A percentile compares a stretch with the other conserved stretches of the same genome.
Conservation (phyloP, 2,888 invertebrate species). For the Ariolimax columbianus region DNA sequence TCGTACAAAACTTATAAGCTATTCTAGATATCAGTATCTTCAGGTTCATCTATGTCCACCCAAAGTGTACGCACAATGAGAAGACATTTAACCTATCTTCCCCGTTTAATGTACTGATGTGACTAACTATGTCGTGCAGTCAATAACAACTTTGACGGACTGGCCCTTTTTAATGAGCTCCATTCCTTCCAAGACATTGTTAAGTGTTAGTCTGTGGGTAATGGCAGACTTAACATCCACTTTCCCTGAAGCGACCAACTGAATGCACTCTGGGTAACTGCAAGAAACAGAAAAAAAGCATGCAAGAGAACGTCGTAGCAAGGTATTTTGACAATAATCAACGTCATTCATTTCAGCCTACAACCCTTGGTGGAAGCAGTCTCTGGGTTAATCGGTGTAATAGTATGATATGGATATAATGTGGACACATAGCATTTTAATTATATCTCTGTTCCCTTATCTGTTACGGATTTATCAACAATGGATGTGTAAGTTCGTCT, state of each 20-base stretch:
- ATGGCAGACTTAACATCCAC: constrained; percentile 46
- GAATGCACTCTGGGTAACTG: constrained; percentile 45
- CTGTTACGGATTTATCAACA: too few relatives aligned
- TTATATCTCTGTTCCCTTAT: too few relatives aligned
- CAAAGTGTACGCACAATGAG: neutral
- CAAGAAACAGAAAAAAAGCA: neutral
- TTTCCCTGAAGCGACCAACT: constrained; percentile 39
- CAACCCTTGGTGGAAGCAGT: too few relatives aligned
- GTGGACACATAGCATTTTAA: too few relatives aligned
- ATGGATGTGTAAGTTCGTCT: too few relatives aligned
- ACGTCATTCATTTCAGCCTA: too few relatives aligned
- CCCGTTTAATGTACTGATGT: neutral
- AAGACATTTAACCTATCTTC: neutral
- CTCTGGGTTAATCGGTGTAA: too few relatives aligned
- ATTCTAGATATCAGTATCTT: neutral
- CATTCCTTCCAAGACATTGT: constrained; percentile 46
- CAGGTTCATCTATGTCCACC: neutral
- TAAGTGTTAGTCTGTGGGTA: constrained; percentile 44
- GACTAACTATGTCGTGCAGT: constrained; percentile 17
- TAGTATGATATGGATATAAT: too few relatives aligned
- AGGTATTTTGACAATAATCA: too few relatives aligned
- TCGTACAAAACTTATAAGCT: neutral
- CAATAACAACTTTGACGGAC: constrained; percentile 48
- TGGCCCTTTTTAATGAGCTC: constrained; percentile 35
- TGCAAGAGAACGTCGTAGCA: too few relatives aligned